A percentile compares a stretch with the other conserved stretches of the same genome.
Evolutionary conservation across 2,113 vertebrate species (phyloP).

Genomic region (Cercocebus atys): DNA sequence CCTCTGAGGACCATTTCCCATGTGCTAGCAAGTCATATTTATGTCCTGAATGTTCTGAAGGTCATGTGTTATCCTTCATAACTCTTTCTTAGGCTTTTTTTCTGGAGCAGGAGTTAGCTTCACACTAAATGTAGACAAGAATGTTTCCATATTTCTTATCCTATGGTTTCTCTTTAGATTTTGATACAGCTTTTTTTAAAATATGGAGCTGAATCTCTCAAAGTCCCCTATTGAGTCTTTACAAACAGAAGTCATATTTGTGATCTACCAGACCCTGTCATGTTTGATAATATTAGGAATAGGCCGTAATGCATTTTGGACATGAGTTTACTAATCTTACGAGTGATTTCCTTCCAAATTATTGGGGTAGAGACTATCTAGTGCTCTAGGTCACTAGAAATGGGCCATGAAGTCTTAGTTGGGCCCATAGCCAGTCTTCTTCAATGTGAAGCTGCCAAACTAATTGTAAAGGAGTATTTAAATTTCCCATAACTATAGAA

Average conservation of each 20-base stretch:
- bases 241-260: background rate
- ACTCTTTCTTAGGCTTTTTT: background rate
- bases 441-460: background rate
- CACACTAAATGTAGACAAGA: background rate
- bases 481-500: background rate
- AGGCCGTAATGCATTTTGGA: background rate
- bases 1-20: background rate
- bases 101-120: background rate
- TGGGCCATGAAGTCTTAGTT: background rate
- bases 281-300: background rate
- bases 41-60: background rate
- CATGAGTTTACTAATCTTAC: background rate
- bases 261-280: background rate
- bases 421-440: background rate
- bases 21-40: background rate
- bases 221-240: background rate
- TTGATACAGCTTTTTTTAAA: background rate
- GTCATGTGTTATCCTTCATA: background rate
- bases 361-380: background rate
- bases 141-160: background rate
- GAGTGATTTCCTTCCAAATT: background rate
- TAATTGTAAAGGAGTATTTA: background rate
- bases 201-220: constrained; percentile 3
- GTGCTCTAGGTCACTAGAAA: background rate
- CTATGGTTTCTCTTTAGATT: background rate